Evolutionary conservation across 2,888 invertebrate species (phyloP), one percentile per base, ranked within the genome.

Genomic region (Rhogogaster chlorosoma): DNA sequence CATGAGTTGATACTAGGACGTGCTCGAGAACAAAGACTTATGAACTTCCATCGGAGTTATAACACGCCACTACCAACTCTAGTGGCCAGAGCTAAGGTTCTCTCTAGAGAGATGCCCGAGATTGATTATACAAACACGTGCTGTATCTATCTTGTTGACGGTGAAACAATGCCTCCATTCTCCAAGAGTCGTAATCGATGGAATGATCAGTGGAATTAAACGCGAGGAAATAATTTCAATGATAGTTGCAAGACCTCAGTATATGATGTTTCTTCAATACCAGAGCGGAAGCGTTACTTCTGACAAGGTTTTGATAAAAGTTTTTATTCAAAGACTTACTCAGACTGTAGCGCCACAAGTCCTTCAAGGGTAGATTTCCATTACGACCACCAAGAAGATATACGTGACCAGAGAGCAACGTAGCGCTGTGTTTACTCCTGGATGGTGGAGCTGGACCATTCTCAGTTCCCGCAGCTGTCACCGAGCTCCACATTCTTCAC

Each of bases 381-480:
- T 97, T 97, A 77, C 97, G 94, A n/a, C 98, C 98, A 18, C 98
- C 98, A 88, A 97, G 95, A 88, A 98, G 95, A 93, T 97, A 98
- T 87, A 98, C 95, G 93, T 96, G 95, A n/a, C 96, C 96, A 73
- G 96, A 96, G 88, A 96, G 95, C 88, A 97, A 94, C 88, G 97
- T 97, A 86, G 97, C 97, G 82, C 97, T 97, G 94, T 98, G 98
- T 94, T 98, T 98, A 91, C 96, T 96, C 87, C 98, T 95, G n/a
- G 96, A 95, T 73, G 96, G 95, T 82, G 97, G 97, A 89, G 94
- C 94, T 71, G 94, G 93, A 87, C 93, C 94, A 88, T 94, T 94
- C 89, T 93, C 93, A 71, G 90, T 91, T 78, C 93, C 93, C 85
- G 94, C 94, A 83, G 95, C 94, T 87, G 95, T 94, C 89, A 95